Conservation (phyloP, 2,113 vertebrate genomes). For the Zosterops pallidus region DNA sequence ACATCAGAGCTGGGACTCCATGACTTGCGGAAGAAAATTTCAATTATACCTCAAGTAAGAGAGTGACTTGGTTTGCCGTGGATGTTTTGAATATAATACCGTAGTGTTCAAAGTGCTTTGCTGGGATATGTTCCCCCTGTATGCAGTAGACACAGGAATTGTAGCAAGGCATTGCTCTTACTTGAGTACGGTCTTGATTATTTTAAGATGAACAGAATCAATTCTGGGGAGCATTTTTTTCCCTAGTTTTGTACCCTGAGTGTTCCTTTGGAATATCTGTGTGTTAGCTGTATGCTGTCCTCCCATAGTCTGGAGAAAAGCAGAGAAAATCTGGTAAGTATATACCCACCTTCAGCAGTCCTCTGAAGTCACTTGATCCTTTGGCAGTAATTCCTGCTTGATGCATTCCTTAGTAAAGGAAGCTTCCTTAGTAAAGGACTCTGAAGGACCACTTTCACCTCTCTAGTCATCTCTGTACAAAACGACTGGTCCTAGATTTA, state of each 20-base stretch:
- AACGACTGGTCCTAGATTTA: neutral
- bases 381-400: neutral
- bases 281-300: neutral
- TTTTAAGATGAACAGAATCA: neutral
- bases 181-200: neutral
- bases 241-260: neutral
- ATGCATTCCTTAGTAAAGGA: neutral
- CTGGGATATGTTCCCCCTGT: neutral
- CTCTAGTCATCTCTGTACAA: neutral
- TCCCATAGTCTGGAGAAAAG: neutral
- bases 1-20: slow-evolving; percentile 92
- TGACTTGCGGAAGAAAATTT: slow-evolving; percentile 92
- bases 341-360: neutral
- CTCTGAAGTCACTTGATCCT: neutral
- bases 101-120: neutral
- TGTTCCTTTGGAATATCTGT: neutral
- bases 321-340: neutral
- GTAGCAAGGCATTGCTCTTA: rapidly evolving
- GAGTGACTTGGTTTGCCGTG: neutral
- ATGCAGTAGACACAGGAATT: neutral
- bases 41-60: slow-evolving; percentile 95
- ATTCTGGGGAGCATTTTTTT: neutral
- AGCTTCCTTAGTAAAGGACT: neutral
- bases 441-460: neutral
- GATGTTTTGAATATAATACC: neutral